Conservation (phyloP, 2,797 vertebrate species). For the Phrynocephalus guinanensis region DNA sequence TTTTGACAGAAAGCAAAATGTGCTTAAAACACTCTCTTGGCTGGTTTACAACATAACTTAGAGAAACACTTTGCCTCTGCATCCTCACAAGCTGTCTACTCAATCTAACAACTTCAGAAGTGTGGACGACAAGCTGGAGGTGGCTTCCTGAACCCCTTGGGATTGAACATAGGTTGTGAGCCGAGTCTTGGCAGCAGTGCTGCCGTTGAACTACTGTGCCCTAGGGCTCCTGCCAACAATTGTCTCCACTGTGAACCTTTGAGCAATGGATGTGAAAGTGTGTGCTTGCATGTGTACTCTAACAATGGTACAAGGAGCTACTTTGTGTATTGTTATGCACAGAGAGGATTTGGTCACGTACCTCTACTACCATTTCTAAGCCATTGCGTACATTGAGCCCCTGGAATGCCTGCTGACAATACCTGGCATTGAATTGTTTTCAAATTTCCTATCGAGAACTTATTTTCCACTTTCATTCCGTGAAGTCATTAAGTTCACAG, state of each 20-base stretch:
- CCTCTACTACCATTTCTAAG: not conserved
- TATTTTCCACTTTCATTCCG: conserved; percentile 46
- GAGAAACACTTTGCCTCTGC: no score
- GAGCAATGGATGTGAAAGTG: not conserved
- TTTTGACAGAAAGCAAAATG: no score
- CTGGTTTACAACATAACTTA: no score
- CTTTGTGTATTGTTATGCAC: not conserved
- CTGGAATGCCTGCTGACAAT: conserved; percentile 22
- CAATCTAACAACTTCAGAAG: no score
- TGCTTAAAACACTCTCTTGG: no score
- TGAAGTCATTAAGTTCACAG: conserved; percentile 58
- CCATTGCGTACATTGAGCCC: conserved; percentile 26
- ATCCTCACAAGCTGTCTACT: no score
- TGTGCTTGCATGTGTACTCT: not conserved
- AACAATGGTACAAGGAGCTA: not conserved
- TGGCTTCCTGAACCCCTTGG: no score
- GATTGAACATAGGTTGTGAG: no score
- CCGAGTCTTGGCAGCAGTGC: no score
- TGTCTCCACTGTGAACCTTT: not conserved
- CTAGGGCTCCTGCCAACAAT: not conserved
- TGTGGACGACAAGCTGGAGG: no score
- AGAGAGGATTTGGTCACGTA: fast-evolving
- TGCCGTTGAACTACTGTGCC: no score
- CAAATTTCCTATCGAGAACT: conserved; percentile 58
- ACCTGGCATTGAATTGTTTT: conserved; percentile 57